Conservation (phyloP, 2,113 vertebrate species). For the Sceloporus tristichus region DNA sequence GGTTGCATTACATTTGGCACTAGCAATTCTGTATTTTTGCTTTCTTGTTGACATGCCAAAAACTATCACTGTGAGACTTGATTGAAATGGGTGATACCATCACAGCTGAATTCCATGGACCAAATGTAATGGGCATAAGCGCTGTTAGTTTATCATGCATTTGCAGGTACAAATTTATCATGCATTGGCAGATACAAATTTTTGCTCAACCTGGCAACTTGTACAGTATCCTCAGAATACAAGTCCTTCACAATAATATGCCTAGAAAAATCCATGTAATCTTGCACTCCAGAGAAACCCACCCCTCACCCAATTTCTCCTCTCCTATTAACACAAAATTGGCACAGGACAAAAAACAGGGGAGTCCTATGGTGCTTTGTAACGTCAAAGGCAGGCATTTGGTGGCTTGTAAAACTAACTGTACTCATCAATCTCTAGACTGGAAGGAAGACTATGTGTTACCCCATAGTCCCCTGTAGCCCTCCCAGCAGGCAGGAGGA, state of each 20-base stretch:
- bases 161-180: neutral
- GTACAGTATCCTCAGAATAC: neutral
- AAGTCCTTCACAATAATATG: neutral
- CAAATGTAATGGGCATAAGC: slow-evolving; percentile 1
- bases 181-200: neutral
- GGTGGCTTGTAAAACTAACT: neutral
- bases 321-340: neutral
- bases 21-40: slow-evolving; percentile 47
- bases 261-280: no score
- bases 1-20: slow-evolving; percentile 54
- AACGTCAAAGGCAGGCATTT: neutral
- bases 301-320: neutral
- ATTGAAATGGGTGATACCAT: slow-evolving; percentile 55
- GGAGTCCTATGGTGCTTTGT: neutral
- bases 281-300: no score
- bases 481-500: neutral
- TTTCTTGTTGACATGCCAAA: slow-evolving; percentile 56
- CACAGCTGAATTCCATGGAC: slow-evolving; percentile 42
- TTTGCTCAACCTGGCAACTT: neutral
- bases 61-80: slow-evolving; percentile 45
- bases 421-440: neutral
- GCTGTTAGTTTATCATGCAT: neutral
- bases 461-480: neutral
- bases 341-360: neutral
- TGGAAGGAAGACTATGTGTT: neutral